Evolutionary conservation across 2,888 invertebrate genomes (phyloP).

Genomic region (Leptogaster cylindrica): DNA sequence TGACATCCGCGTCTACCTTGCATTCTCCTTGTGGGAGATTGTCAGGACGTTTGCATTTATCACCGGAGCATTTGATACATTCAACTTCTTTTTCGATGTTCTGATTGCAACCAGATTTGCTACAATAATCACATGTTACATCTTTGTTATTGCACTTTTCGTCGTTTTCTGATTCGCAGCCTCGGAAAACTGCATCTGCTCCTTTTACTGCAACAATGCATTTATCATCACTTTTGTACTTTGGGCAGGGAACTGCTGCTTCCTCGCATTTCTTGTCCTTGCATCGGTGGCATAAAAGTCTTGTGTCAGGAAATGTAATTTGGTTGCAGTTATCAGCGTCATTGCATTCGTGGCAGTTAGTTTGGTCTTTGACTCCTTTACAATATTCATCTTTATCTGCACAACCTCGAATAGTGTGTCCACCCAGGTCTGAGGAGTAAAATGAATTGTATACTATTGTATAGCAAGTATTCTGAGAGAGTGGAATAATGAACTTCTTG

Average conservation of each 20-base stretch:
- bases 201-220: conserved; percentile 52
- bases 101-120: background rate
- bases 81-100: background rate
- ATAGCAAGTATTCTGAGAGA: too few relatives aligned
- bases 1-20: background rate
- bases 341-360: background rate
- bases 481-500: too few relatives aligned
- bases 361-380: background rate
- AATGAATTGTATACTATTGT: too few relatives aligned
- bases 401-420: background rate
- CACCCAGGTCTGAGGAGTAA: background rate
- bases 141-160: too few relatives aligned
- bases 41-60: conserved; percentile 3
- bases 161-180: too few relatives aligned
- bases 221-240: conserved; percentile 42
- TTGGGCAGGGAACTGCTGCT: conserved; percentile 46
- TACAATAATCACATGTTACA: too few relatives aligned
- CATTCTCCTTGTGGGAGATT: background rate
- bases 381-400: background rate
- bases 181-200: conserved; percentile 32
- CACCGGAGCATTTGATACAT: conserved; percentile 4
- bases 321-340: conserved; percentile 51
- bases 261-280: background rate
- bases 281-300: conserved; percentile 55
- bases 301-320: conserved; percentile 53